Evolutionary conservation across 2,113 vertebrate genomes (phyloP).

Genomic region (Phaethon lepturus): DNA sequence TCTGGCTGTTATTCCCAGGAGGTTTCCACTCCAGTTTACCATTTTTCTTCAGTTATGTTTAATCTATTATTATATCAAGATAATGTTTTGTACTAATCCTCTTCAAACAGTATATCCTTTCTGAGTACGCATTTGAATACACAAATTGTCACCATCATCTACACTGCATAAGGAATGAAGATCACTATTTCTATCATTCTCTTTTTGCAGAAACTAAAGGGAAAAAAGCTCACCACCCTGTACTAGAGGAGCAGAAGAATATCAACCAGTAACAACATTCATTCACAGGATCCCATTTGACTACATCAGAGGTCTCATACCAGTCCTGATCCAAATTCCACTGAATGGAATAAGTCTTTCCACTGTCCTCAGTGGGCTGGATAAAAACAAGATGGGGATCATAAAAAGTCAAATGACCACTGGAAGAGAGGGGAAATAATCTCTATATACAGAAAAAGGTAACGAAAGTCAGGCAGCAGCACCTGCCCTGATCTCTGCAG

Average conservation of each 20-base stretch:
- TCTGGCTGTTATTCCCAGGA: not conserved
- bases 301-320: not conserved
- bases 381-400: not conserved
- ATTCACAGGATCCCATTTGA: not conserved
- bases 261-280: not conserved
- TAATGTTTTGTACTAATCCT: not conserved
- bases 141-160: not conserved
- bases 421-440: not conserved
- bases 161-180: not conserved
- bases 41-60: not conserved
- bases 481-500: not conserved
- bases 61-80: not conserved
- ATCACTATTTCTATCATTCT: not conserved
- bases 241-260: not conserved
- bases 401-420: not conserved
- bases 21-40: not conserved
- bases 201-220: not conserved
- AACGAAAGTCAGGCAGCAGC: not conserved
- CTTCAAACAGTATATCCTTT: not conserved
- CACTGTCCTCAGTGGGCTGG: not conserved
- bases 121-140: not conserved
- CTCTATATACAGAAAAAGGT: not conserved
- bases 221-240: not conserved
- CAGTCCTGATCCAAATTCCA: not conserved
- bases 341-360: not conserved